A percentile compares a stretch with the other conserved stretches of the same genome.
Evolutionary conservation across 1,140 invertebrate species (phyloP).

Genomic region (Heterodera carotae): DNA sequence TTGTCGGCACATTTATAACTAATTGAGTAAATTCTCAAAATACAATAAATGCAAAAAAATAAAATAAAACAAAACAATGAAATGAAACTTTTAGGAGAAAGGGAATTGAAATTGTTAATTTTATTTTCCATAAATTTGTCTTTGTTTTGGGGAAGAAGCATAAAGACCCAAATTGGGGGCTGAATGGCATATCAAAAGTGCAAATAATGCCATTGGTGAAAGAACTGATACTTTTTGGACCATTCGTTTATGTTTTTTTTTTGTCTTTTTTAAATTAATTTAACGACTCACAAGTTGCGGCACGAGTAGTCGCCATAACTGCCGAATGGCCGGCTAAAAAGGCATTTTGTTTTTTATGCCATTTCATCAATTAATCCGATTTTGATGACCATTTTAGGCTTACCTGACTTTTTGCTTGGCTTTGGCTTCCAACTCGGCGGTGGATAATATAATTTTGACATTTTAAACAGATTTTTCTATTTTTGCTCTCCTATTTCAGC

Average conservation of each 20-base stretch:
- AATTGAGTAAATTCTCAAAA: no score
- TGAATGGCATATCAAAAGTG: no score
- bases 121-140: no score
- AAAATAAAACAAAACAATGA: no score
- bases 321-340: conserved; percentile 3
- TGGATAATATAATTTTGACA: conserved; percentile 10
- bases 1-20: no score
- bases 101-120: no score
- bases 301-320: conserved; percentile 33
- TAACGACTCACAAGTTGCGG: conserved; percentile 36
- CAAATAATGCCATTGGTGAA: no score
- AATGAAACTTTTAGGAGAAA: no score
- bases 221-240: no score
- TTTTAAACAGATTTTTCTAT: neutral
- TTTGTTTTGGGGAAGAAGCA: no score
- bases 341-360: neutral
- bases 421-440: conserved; percentile 5
- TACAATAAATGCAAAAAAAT: no score
- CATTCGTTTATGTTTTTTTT: neutral
- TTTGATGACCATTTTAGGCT: neutral
- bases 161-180: no score
- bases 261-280: neutral
- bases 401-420: conserved; percentile 15
- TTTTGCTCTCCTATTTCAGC: neutral
- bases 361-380: neutral